Evolutionary conservation across 2,797 vertebrate genomes (phyloP).

Genomic region (Ceyx erithaca): DNA sequence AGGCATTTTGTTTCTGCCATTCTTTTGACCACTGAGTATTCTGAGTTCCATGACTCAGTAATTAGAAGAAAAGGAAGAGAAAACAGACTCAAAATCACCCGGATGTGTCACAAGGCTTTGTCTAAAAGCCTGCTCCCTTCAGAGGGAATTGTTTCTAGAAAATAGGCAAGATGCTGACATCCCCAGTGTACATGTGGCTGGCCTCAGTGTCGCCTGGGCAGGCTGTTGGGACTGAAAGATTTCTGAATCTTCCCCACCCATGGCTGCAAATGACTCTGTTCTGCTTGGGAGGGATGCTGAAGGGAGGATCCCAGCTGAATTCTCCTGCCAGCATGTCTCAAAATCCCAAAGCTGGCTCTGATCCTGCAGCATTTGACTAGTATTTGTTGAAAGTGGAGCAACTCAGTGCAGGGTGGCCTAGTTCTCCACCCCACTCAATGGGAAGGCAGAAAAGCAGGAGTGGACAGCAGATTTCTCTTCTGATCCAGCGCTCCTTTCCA

Average conservation of each 20-base stretch:
- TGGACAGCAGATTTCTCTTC: not conserved
- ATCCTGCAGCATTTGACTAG: conserved; percentile 18
- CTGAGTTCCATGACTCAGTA: conserved; percentile 33
- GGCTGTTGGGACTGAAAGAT: conserved; percentile 1
- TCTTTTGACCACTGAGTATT: conserved; percentile 46
- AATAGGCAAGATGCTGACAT: conserved; percentile 26
- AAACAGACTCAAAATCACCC: conserved; percentile 46
- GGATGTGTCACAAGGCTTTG: conserved; percentile 52
- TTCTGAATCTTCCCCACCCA: conserved; percentile 45
- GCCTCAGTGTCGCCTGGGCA: not conserved
- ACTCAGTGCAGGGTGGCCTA: not conserved
- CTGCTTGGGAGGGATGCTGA: conserved; percentile 59
- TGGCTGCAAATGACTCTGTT: conserved; percentile 42
- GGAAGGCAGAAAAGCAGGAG: conserved; percentile 15
- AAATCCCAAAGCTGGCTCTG: conserved; percentile 23
- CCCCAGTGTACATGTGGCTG: not conserved
- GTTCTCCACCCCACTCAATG: not conserved
- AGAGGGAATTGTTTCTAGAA: conserved; percentile 61
- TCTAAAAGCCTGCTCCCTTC: conserved; percentile 32
- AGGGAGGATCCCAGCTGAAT: conserved; percentile 43
- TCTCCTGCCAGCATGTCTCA: not conserved
- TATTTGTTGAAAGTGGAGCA: conserved; percentile 9
- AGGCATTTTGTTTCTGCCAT: conserved; percentile 48
- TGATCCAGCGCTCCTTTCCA: not conserved
- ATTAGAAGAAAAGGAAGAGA: conserved; percentile 45